Percentiles rank a stretch among this genome's conserved stretches.
Evolutionary conservation across 2,113 vertebrate genomes (phyloP).

Genomic region (Climacteris rufus): DNA sequence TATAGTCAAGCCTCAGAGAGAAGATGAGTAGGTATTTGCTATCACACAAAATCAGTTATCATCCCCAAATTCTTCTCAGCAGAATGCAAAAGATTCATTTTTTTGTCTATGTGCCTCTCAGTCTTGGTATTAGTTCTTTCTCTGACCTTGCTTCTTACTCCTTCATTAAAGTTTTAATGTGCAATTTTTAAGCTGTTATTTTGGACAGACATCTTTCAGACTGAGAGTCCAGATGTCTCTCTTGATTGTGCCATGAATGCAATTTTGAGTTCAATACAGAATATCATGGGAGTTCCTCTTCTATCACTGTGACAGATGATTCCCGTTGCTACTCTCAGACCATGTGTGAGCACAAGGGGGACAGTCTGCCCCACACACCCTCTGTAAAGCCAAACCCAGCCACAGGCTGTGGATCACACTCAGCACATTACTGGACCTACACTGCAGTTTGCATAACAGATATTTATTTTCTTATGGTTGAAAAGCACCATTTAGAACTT

Average conservation of each 20-base stretch:
- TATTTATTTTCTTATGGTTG: not conserved
- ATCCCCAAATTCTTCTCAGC: not conserved
- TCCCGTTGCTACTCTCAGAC: not conserved
- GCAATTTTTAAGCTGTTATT: not conserved
- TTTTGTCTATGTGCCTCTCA: not conserved
- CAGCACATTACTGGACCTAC: not conserved
- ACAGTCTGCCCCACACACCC: not conserved
- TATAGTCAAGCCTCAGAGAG: constrained; percentile 3
- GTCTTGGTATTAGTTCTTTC: not conserved
- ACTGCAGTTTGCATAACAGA: not conserved
- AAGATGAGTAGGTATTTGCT: not conserved
- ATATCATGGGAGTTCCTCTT: not conserved
- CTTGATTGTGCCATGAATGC: not conserved
- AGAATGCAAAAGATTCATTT: not conserved
- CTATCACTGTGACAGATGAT: not conserved
- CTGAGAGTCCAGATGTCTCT: not conserved
- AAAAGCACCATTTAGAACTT: not conserved
- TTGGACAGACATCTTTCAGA: not conserved
- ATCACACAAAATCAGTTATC: not conserved
- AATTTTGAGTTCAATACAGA: not conserved
- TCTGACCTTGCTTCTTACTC: not conserved
- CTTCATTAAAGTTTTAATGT: not conserved
- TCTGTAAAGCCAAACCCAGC: not conserved
- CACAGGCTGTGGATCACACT: not conserved
- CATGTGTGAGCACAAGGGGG: not conserved